These are phyloP conservation scores for Champsocephalus gunnari DNA, from an alignment of 2,797 vertebrate species.

Conservation along the genomic window DNA sequence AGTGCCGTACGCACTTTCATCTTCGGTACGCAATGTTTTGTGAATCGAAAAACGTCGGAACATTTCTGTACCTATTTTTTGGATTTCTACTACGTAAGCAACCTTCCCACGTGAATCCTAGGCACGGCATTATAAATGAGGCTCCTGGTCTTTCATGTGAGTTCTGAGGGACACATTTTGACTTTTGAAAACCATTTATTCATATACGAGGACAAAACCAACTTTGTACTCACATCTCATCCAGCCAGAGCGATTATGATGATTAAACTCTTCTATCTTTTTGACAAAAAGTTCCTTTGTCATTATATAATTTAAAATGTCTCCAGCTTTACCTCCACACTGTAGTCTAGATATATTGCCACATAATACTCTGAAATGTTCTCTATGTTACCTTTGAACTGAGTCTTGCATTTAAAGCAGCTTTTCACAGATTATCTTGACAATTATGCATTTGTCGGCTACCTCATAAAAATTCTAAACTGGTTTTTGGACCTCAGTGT, in stretches of 20 bases:
- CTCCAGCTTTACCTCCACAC: no score
- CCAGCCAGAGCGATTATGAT: not conserved
- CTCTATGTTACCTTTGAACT: constrained; percentile 32
- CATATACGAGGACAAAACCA: not conserved
- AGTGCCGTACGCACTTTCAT: no score
- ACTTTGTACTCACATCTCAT: constrained; percentile 15
- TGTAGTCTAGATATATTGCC: no score
- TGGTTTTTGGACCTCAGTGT: constrained; percentile 24
- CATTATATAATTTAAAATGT: not conserved
- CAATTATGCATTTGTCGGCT: constrained; percentile 46
- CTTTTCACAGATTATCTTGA: constrained; percentile 37
- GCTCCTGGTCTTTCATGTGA: constrained; percentile 29
- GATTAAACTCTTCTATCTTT: constrained; percentile 24
- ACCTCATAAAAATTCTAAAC: constrained; percentile 67
- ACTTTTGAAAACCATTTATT: constrained; percentile 34
- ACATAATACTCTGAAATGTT: no score
- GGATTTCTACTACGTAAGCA: no score
- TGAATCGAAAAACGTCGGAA: no score
- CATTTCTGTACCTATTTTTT: no score
- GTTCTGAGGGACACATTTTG: constrained; percentile 47
- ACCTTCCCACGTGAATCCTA: no score
- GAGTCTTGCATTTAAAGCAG: constrained; percentile 26
- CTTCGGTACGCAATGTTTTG: no score
- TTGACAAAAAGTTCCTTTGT: constrained; percentile 36
- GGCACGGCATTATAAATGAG: no score